Conservation (phyloP, 35 echinoderm and acorn worm species). For the Stichopus chloronotus region DNA sequence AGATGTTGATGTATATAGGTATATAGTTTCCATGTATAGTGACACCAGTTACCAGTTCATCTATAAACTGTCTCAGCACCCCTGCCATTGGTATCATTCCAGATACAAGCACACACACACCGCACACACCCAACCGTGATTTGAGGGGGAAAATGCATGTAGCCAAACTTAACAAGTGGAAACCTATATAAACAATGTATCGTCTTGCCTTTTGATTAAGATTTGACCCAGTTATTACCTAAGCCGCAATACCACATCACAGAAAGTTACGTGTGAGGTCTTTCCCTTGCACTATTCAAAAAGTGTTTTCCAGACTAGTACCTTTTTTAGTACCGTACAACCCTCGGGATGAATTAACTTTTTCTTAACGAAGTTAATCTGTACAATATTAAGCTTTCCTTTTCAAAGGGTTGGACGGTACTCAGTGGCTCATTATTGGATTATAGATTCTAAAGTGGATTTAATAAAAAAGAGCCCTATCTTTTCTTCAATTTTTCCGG, state of each 20-base stretch:
- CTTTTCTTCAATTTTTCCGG: not conserved
- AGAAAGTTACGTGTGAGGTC: slow-evolving; percentile 25
- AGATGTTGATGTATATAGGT: no score
- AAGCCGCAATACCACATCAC: not conserved
- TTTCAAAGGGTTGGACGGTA: not conserved
- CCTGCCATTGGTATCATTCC: no score
- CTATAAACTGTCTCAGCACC: no score
- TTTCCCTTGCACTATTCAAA: not conserved
- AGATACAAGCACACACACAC: no score
- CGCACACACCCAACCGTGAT: no score
- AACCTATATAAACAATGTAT: not conserved
- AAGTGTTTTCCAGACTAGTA: not conserved
- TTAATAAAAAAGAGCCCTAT: not conserved
- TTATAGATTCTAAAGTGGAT: slow-evolving; percentile 9
- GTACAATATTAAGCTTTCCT: slow-evolving; percentile 20
- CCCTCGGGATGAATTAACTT: not conserved
- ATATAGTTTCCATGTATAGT: no score
- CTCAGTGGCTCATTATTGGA: slow-evolving; percentile 42
- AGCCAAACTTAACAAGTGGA: not conserved
- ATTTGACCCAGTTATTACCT: slow-evolving; percentile 28
- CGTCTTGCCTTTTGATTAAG: not conserved
- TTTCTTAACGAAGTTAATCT: slow-evolving; percentile 36
- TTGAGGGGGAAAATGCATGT: not conserved
- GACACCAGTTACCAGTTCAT: no score
- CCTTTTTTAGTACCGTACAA: not conserved